Percentiles rank a stretch among this genome's conserved stretches.
These are phyloP conservation scores for Pseudorectes ferrugineus DNA, from an alignment of 2,113 vertebrate genomes.

Conservation along the genomic window DNA sequence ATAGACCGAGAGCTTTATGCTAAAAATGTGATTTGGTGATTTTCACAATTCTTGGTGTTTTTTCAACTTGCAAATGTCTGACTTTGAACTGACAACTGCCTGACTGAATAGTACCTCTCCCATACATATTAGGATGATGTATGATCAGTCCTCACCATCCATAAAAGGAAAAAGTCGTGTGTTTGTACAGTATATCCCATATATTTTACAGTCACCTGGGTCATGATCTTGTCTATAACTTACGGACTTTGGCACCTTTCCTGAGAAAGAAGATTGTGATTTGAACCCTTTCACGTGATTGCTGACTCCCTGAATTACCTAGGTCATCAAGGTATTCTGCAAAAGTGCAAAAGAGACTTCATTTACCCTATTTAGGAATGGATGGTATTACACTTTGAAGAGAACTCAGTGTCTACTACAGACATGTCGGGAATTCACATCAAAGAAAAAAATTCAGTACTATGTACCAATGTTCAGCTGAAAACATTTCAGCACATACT, in stretches of 20 bases:
- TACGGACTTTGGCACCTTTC: neutral
- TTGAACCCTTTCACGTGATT: neutral
- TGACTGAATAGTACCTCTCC: neutral
- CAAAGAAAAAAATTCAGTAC: neutral
- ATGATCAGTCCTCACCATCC: neutral
- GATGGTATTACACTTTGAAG: neutral
- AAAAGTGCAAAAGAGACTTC: neutral
- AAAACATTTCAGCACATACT: neutral
- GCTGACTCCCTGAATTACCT: neutral
- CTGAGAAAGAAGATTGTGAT: neutral
- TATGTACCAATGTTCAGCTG: neutral
- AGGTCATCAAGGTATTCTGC: neutral
- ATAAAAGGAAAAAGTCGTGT: neutral
- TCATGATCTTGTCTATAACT: neutral
- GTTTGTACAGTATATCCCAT: neutral
- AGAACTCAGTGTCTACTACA: neutral
- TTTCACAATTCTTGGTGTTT: neutral
- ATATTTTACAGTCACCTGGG: neutral
- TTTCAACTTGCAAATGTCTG: neutral
- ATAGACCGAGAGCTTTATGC: rapidly evolving
- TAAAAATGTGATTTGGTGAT: neutral
- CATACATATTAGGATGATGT: neutral
- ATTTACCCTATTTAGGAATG: neutral
- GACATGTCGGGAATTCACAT: neutral
- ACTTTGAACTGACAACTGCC: neutral